phyloP scores from a whole-genome alignment of 2,888 invertebrate species.

The Macrophya alboannulata region DNA sequence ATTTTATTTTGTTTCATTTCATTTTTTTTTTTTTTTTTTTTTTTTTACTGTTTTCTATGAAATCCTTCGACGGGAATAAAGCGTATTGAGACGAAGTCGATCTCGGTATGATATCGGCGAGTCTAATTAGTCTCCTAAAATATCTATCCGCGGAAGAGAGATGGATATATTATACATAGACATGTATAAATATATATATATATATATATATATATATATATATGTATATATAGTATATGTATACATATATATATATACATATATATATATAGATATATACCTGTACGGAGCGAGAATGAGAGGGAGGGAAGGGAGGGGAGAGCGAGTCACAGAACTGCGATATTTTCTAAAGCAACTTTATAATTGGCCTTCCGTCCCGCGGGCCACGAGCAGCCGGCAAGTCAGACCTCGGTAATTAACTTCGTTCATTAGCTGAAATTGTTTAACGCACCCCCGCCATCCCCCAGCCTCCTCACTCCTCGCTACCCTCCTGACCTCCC shows the following conservation, averaged over 20 bases:
- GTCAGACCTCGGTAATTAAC: slow-evolving; percentile 68
- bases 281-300: slow-evolving; percentile 38
- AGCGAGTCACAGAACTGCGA: slow-evolving; percentile 62
- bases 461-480: slow-evolving; percentile 32
- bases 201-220: not conserved
- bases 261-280: not conserved
- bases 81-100: slow-evolving; percentile 17
- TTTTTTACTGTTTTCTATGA: not conserved
- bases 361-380: slow-evolving; percentile 62
- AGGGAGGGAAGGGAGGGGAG: slow-evolving; percentile 47
- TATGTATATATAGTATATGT: not conserved
- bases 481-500: slow-evolving; percentile 39
- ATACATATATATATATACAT: not conserved
- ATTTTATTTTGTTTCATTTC: no score
- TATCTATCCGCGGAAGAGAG: slow-evolving; percentile 49
- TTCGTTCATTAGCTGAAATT: slow-evolving; percentile 69
- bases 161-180: slow-evolving; percentile 49
- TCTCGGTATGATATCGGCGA: slow-evolving; percentile 1
- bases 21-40: not conserved
- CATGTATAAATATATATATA: not conserved
- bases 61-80: not conserved
- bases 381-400: slow-evolving; percentile 58
- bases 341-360: slow-evolving; percentile 61
- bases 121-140: slow-evolving; percentile 45
- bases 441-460: slow-evolving; percentile 66